These are phyloP conservation scores for Mesorhabditis belari DNA, from an alignment of 2,888 invertebrate genomes.

Conservation along the genomic window DNA sequence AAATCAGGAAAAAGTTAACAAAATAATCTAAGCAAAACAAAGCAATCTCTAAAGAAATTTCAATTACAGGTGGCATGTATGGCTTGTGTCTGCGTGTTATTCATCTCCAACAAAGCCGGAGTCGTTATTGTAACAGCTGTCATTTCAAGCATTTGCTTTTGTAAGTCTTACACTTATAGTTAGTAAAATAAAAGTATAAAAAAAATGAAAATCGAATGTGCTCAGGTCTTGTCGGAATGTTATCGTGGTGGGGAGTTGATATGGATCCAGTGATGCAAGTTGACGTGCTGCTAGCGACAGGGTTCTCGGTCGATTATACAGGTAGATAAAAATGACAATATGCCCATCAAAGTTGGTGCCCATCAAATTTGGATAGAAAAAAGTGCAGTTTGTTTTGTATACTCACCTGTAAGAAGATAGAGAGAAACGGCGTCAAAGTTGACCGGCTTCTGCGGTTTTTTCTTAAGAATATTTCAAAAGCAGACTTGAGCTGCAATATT, in stretches of 20 bases:
- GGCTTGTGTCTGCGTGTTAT: slow-evolving; percentile 46
- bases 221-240: slow-evolving; percentile 46
- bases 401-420: no score
- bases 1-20: not conserved
- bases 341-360: not conserved
- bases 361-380: not conserved
- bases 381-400: no score
- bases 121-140: slow-evolving; percentile 41
- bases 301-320: slow-evolving; percentile 23
- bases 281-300: slow-evolving; percentile 49
- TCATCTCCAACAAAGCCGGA: slow-evolving; percentile 40
- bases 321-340: slow-evolving; percentile 1
- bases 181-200: no score
- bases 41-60: no score
- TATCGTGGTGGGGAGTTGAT: slow-evolving; percentile 50
- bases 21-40: no score
- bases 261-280: slow-evolving; percentile 49
- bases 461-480: no score
- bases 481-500: no score
- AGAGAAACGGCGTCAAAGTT: no score
- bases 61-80: slow-evolving; percentile 41
- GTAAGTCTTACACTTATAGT: slow-evolving; percentile 17
- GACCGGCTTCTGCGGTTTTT: no score
- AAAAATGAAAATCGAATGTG: not conserved
- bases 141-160: slow-evolving; percentile 47